Conservation (phyloP, 2,797 vertebrate species). For the Notolabrus celidotus region DNA sequence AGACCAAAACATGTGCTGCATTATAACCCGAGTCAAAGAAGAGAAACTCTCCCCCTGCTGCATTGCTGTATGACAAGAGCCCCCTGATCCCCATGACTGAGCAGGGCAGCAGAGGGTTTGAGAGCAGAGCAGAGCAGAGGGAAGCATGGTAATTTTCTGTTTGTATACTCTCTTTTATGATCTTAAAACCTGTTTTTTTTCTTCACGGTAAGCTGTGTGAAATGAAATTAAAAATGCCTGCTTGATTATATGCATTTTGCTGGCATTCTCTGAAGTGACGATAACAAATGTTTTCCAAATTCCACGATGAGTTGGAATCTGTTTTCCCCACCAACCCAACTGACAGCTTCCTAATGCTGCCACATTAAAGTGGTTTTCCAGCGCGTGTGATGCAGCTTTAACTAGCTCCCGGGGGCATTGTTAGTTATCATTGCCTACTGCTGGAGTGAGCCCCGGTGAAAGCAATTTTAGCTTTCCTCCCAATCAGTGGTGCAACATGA, state of each 20-base stretch:
- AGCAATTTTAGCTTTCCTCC: conserved; percentile 90
- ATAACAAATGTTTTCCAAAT: conserved; percentile 89
- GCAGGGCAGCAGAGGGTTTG: conserved; percentile 50
- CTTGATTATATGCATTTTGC: conserved; percentile 81
- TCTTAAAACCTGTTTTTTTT: conserved; percentile 62
- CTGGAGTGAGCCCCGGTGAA: conserved; percentile 87
- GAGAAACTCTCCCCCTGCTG: conserved; percentile 46
- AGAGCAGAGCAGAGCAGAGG: conserved; percentile 34
- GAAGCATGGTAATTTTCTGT: conserved; percentile 38
- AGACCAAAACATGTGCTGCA: conserved; percentile 45
- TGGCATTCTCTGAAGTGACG: conserved; percentile 56
- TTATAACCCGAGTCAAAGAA: conserved; percentile 46
- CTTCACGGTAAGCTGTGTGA: conserved; percentile 72
- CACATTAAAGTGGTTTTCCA: conserved; percentile 93
- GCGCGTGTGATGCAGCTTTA: conserved; percentile 90
- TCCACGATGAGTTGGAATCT: conserved; percentile 80
- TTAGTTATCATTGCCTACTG: conserved; percentile 96
- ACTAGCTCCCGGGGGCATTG: conserved; percentile 95
- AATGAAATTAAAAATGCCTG: conserved; percentile 83
- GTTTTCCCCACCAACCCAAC: conserved; percentile 87
- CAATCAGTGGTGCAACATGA: conserved; percentile 88
- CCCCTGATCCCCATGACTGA: conserved; percentile 47
- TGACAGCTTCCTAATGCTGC: conserved; percentile 92
- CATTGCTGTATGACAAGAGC: conserved; percentile 53
- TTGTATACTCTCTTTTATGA: conserved; percentile 63